A percentile compares a stretch with the other conserved stretches of the same genome.
phyloP scores from a whole-genome alignment of 2,797 vertebrate species.

The Lerista edwardsae region DNA sequence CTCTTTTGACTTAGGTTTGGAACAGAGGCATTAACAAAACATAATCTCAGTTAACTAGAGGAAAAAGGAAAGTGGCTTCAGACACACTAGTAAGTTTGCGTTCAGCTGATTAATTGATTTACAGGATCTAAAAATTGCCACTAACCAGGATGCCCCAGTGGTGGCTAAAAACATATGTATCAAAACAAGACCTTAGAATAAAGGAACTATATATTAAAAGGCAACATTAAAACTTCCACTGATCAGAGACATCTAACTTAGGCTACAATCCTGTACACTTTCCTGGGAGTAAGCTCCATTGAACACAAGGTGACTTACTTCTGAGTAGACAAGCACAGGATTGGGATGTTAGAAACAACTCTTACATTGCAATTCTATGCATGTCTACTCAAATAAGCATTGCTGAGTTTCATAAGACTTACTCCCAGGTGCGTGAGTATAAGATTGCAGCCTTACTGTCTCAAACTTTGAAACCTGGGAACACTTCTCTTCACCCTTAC shows the following conservation, averaged over 20 bases:
- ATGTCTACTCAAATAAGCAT: too few species aligned
- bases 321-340: too few species aligned
- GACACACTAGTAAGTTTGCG: constrained; percentile 16
- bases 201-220: neutral
- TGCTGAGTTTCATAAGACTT: too few species aligned
- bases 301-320: too few species aligned
- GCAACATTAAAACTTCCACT: neutral
- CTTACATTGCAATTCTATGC: too few species aligned
- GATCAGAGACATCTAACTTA: neutral
- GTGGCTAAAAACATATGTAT: neutral
- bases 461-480: neutral
- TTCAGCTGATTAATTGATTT: constrained; percentile 6
- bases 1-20: neutral
- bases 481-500: neutral
- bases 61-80: neutral
- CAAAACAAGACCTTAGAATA: neutral
- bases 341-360: too few species aligned
- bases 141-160: neutral
- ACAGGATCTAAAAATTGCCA: neutral
- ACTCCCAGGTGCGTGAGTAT: too few species aligned
- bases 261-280: too few species aligned
- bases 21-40: neutral
- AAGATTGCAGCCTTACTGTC: neutral
- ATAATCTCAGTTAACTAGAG: neutral
- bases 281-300: too few species aligned